Evolutionary conservation across 2,888 invertebrate genomes (phyloP).

Genomic region (Eupelmus urozonus): DNA sequence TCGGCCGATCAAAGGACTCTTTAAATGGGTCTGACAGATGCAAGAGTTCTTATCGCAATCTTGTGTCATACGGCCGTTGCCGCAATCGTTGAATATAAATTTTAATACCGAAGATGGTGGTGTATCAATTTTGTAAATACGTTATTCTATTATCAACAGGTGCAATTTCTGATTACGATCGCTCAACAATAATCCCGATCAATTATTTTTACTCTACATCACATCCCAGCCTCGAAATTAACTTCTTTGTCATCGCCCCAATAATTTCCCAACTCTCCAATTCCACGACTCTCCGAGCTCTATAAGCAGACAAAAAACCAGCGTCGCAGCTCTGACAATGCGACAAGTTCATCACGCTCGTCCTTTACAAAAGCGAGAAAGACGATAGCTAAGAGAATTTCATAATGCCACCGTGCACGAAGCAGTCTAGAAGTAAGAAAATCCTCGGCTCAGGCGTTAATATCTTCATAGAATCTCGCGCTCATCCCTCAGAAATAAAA

Average conservation of each 20-base stretch:
- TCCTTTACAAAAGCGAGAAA: not conserved
- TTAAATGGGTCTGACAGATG: not conserved
- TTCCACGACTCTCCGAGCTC: not conserved
- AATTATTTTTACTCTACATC: no score
- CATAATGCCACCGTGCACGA: not conserved
- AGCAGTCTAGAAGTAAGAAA: not conserved
- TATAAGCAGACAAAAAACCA: no score
- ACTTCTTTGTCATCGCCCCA: no score
- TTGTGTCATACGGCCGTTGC: not conserved
- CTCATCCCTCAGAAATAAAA: conserved; percentile 33
- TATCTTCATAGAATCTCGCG: conserved; percentile 22
- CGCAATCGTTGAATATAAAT: no score
- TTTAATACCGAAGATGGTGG: no score
- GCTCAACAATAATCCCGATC: no score
- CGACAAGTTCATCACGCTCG: not conserved
- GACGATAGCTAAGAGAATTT: not conserved
- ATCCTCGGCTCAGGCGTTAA: not conserved
- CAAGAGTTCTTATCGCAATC: conserved; percentile 13
- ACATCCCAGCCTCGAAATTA: not conserved
- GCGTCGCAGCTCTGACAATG: not conserved
- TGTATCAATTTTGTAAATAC: not conserved
- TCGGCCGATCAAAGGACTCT: conserved; percentile 19
- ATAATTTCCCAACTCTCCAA: not conserved
- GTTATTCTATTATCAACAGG: conserved; percentile 27
- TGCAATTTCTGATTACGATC: not conserved